These are phyloP conservation scores for Anastatus disparis DNA, from an alignment of 1,140 invertebrate species.

Conservation along the genomic window DNA sequence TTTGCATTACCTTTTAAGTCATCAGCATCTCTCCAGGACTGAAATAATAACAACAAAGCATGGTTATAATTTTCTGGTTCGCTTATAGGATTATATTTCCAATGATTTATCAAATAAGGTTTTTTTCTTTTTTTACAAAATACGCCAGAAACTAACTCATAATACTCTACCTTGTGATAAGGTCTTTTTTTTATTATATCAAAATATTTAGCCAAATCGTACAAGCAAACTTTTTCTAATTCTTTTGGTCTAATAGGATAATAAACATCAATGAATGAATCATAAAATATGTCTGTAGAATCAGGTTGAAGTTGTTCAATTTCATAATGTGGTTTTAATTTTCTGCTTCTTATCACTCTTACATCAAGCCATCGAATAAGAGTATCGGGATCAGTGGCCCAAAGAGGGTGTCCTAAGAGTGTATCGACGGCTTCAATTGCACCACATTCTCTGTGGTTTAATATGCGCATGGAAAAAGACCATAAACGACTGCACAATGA, in stretches of 20 bases:
- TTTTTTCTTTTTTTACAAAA: too few relatives aligned
- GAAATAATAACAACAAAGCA: constrained; percentile 43
- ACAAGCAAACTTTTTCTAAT: constrained; percentile 43
- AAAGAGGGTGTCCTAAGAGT: constrained; percentile 50
- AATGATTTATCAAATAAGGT: constrained; percentile 45
- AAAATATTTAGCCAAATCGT: constrained; percentile 45
- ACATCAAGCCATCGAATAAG: constrained; percentile 57
- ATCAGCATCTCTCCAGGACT: constrained; percentile 43
- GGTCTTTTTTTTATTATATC: constrained; percentile 41
- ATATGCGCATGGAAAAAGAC: constrained; percentile 43
- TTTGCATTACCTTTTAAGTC: constrained; percentile 34
- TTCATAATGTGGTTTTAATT: constrained; percentile 51
- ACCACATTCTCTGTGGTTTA: constrained; percentile 54
- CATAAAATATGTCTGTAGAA: constrained; percentile 49
- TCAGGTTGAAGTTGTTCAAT: constrained; percentile 44
- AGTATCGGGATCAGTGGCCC: constrained; percentile 54
- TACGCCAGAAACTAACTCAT: constrained; percentile 33
- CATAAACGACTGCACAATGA: too few relatives aligned
- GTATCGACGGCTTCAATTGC: constrained; percentile 55
- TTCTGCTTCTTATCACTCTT: too few relatives aligned
- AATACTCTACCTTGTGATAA: constrained; percentile 5
- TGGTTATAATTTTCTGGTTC: constrained; percentile 42
- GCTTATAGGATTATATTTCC: constrained; percentile 40
- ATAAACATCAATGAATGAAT: constrained; percentile 46
- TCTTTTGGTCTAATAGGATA: constrained; percentile 46